Percentiles rank a stretch among this genome's conserved stretches.
These are phyloP conservation scores for Meghimatium bilineatum DNA, from an alignment of 2,888 invertebrate genomes.

Conservation along the genomic window DNA sequence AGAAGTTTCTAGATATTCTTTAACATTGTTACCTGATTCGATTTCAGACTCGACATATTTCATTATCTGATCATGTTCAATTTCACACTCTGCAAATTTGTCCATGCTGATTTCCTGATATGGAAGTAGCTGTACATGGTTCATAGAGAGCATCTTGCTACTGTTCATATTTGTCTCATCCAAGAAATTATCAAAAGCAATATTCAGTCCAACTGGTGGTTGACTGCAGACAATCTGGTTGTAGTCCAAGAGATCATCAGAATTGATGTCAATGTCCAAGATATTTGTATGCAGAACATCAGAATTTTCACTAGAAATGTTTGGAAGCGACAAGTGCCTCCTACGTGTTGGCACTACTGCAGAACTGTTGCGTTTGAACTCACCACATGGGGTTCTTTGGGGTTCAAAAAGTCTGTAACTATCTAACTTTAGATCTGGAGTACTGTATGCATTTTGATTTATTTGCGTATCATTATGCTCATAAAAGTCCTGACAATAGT, in stretches of 20 bases:
- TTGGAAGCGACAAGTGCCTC: conserved; percentile 4
- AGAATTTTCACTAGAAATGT: neutral
- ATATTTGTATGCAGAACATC: neutral
- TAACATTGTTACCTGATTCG: neutral
- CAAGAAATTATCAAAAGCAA: conserved; percentile 9
- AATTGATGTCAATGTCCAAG: neutral
- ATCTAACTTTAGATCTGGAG: neutral
- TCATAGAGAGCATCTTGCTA: too few species aligned
- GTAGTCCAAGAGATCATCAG: conserved; percentile 5
- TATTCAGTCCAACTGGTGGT: neutral
- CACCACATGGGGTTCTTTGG: conserved; percentile 16
- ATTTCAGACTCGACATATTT: neutral
- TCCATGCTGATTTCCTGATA: neutral
- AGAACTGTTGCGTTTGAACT: neutral
- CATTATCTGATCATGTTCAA: neutral
- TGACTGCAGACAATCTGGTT: neutral
- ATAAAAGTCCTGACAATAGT: conserved; percentile 29
- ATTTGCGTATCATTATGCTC: neutral
- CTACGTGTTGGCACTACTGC: neutral
- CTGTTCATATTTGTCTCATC: neutral
- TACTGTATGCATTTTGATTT: neutral
- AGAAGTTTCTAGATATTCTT: neutral
- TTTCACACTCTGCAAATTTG: neutral
- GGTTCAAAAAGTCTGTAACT: conserved; percentile 2
- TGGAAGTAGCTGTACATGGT: neutral